A percentile compares a stretch with the other conserved stretches of the same genome.
Evolutionary conservation across 1,140 invertebrate species (phyloP).

Genomic region (Portunus trituberculatus): DNA sequence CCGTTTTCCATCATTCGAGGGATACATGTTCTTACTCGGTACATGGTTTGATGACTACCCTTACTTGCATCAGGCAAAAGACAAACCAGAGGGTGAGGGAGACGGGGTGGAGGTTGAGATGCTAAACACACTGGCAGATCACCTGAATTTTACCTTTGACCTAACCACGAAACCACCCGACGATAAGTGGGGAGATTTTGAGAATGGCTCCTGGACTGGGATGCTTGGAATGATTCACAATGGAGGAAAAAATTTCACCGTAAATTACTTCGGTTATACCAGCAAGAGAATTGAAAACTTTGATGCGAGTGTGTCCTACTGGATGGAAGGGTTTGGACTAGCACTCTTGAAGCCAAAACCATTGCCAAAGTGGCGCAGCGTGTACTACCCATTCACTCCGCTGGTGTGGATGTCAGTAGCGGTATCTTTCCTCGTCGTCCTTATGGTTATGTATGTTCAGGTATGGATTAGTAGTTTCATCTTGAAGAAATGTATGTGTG

Average conservation of each 20-base stretch:
- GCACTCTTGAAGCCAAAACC: conserved; percentile 49
- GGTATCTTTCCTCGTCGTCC: background rate
- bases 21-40: conserved; percentile 38
- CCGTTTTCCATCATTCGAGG: conserved; percentile 40
- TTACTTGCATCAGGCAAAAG: conserved; percentile 39
- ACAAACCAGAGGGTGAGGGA: conserved; percentile 1
- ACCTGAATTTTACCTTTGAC: conserved; percentile 48
- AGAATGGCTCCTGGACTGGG: conserved; percentile 69
- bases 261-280: conserved; percentile 67
- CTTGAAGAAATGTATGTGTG: no score
- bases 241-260: conserved; percentile 63
- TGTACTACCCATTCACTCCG: conserved; percentile 62
- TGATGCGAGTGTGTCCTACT: conserved; percentile 61
- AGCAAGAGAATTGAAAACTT: conserved; percentile 47
- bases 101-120: conserved; percentile 62
- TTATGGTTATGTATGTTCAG: conserved; percentile 31
- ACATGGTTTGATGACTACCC: conserved; percentile 53
- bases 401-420: background rate
- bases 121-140: conserved; percentile 37
- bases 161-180: conserved; percentile 47
- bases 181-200: conserved; percentile 51
- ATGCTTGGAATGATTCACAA: conserved; percentile 58
- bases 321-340: conserved; percentile 64
- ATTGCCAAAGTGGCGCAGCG: conserved; percentile 58
- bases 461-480: background rate